These are phyloP conservation scores for Leptinotarsa juncta DNA, from an alignment of 2,888 invertebrate genomes.

Conservation along the genomic window DNA sequence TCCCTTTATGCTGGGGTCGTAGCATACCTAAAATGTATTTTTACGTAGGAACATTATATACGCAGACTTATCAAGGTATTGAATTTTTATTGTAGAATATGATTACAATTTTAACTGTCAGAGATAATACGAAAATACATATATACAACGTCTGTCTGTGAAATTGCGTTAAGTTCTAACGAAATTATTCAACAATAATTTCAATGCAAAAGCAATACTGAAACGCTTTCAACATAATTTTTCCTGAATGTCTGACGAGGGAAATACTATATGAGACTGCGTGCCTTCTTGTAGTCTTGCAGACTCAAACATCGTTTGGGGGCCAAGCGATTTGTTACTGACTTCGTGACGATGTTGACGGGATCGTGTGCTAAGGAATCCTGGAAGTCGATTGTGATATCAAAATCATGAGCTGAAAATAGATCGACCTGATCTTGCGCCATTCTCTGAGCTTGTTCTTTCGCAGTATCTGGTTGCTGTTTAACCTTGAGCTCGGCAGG, in stretches of 20 bases:
- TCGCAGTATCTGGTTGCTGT: slow-evolving; percentile 10
- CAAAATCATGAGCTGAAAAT: slow-evolving; percentile 87
- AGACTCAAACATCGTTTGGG: slow-evolving; percentile 88
- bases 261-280: slow-evolving; percentile 78
- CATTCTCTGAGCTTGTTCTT: slow-evolving; percentile 53
- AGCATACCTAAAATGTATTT: too few species aligned
- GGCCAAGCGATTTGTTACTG: slow-evolving; percentile 80
- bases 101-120: neutral
- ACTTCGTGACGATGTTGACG: slow-evolving; percentile 80
- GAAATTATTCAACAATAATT: too few species aligned
- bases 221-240: too few species aligned
- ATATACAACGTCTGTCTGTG: neutral
- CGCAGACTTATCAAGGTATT: too few species aligned
- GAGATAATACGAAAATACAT: neutral
- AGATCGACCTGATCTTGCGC: slow-evolving; percentile 68
- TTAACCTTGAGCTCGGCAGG: slow-evolving; percentile 50
- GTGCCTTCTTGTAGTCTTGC: slow-evolving; percentile 93
- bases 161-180: too few species aligned
- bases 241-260: neutral
- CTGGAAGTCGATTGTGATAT: slow-evolving; percentile 93
- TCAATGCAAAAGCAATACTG: too few species aligned
- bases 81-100: neutral
- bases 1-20: too few species aligned
- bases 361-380: slow-evolving; percentile 80
- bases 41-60: too few species aligned